These are phyloP conservation scores for Porites evermanni DNA, from an alignment of 92 coral and sea anemone species.

Conservation along the genomic window DNA sequence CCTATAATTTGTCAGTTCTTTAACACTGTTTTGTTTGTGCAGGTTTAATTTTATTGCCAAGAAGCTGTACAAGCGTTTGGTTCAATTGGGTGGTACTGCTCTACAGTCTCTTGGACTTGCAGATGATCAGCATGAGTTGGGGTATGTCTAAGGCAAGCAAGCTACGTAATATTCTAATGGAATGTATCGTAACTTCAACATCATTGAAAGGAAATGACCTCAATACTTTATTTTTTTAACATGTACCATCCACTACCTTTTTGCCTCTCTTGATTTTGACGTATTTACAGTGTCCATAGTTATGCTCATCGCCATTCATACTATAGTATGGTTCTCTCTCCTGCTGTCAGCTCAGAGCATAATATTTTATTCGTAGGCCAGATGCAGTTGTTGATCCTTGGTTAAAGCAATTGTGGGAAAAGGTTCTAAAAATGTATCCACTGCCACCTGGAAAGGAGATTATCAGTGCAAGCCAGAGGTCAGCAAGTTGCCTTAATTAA, in stretches of 20 bases:
- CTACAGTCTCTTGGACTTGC: constrained; percentile 85
- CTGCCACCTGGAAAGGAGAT: constrained; percentile 86
- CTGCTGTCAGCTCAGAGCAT: too few species aligned
- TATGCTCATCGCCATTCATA: too few species aligned
- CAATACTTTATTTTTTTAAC: not conserved
- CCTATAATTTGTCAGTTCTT: too few species aligned
- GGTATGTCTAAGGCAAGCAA: constrained; percentile 59
- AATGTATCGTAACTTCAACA: too few species aligned
- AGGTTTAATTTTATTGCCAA: constrained; percentile 97
- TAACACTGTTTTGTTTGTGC: not conserved
- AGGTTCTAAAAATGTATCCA: constrained; percentile 77
- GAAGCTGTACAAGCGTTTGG: constrained; percentile 82
- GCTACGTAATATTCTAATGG: not conserved
- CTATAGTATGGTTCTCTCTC: too few species aligned
- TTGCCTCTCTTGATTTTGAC: too few species aligned
- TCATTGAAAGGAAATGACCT: not conserved
- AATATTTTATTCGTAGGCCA: constrained; percentile 55
- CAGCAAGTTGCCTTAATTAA: not conserved
- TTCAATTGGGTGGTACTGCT: constrained; percentile 81
- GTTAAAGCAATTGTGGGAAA: constrained; percentile 86
- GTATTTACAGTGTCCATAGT: too few species aligned
- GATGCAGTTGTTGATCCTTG: constrained; percentile 98
- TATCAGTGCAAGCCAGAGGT: constrained; percentile 79
- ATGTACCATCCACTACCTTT: not conserved
- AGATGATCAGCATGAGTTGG: constrained; percentile 98